Evolutionary conservation across 2,888 invertebrate genomes (phyloP).

Genomic region (Myathropa florea): DNA sequence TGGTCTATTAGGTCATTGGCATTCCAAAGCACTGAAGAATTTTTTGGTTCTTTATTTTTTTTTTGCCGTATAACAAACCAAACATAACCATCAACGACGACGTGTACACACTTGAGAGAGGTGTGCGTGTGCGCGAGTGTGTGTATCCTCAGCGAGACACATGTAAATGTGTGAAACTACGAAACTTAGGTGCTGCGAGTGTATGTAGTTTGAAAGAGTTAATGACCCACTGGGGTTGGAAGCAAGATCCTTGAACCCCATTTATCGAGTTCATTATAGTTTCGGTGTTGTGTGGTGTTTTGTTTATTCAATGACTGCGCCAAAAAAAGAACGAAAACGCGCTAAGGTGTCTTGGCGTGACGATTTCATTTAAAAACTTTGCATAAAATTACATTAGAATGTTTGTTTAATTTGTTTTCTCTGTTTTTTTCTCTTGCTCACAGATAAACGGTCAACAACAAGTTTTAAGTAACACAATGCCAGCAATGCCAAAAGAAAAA

Average conservation of each 20-base stretch:
- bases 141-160: neutral
- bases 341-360: neutral
- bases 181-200: conserved; percentile 26
- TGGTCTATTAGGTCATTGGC: conserved; percentile 44
- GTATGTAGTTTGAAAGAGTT: conserved; percentile 41
- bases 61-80: neutral
- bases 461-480: conserved; percentile 77
- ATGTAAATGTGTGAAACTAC: conserved; percentile 23
- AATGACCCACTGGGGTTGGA: conserved; percentile 49
- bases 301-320: conserved; percentile 31
- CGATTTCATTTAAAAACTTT: conserved; percentile 3
- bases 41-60: conserved; percentile 2
- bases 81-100: neutral
- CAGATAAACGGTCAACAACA: conserved; percentile 77
- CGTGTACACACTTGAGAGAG: neutral
- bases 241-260: conserved; percentile 53
- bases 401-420: neutral
- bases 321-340: conserved; percentile 2
- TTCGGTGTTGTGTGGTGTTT: neutral
- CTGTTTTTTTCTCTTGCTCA: conserved; percentile 43
- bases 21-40: conserved; percentile 17
- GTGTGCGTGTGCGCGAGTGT: neutral
- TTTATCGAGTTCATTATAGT: conserved; percentile 48
- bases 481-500: conserved; percentile 81
- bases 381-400: conserved; percentile 5